Conservation (phyloP, 2,113 vertebrate species). For the Rafetus swinhoei region DNA sequence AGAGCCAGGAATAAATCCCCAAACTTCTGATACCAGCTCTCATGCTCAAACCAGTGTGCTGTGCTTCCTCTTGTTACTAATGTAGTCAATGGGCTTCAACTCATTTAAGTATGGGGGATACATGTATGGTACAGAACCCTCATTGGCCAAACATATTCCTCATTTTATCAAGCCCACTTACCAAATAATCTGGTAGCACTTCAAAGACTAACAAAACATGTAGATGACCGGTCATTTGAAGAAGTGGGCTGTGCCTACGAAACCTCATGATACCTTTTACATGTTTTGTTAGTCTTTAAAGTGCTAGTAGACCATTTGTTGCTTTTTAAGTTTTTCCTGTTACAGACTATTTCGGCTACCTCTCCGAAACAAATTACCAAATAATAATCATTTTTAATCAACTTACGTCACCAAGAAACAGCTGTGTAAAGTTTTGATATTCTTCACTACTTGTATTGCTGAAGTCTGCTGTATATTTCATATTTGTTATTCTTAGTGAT, state of each 20-base stretch:
- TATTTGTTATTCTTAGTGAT: slow-evolving; percentile 73
- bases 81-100: background rate
- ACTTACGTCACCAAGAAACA: slow-evolving; percentile 80
- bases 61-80: background rate
- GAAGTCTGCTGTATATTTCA: slow-evolving; percentile 74
- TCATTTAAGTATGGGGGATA: background rate
- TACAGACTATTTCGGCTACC: too few relatives aligned
- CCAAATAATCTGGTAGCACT: too few relatives aligned
- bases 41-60: background rate
- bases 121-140: accelerated
- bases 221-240: too few relatives aligned
- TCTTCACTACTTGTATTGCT: slow-evolving; percentile 77
- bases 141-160: accelerated
- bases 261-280: too few relatives aligned
- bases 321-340: too few relatives aligned
- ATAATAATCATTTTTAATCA: accelerated
- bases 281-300: too few relatives aligned
- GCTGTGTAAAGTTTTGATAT: slow-evolving; percentile 74
- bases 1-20: background rate
- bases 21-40: background rate
- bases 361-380: too few relatives aligned
- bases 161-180: background rate
- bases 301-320: too few relatives aligned
- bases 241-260: too few relatives aligned
- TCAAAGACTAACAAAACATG: too few relatives aligned